Conservation (phyloP, 2,888 invertebrate genomes). For the Lasius fuliginosus region DNA sequence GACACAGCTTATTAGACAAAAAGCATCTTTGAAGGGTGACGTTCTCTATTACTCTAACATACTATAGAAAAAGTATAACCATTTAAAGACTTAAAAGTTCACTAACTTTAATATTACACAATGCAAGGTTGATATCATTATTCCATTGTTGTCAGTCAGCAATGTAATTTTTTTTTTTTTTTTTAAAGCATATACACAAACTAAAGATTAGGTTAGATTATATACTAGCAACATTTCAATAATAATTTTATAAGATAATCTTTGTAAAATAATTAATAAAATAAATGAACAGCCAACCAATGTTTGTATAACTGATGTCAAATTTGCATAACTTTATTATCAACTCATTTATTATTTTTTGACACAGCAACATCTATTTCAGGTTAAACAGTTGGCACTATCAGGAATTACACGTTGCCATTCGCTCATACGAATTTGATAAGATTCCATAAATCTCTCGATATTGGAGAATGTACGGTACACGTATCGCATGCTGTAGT, state of each 20-base stretch:
- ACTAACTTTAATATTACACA: neutral
- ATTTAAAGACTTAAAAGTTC: too few relatives aligned
- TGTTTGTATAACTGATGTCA: neutral
- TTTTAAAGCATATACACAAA: neutral
- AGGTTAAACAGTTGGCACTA: slow-evolving; percentile 48
- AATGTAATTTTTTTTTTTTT: neutral
- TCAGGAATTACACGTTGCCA: slow-evolving; percentile 55
- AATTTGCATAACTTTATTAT: neutral
- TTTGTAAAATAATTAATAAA: slow-evolving; percentile 31
- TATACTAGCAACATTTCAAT: neutral
- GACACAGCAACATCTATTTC: neutral
- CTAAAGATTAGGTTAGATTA: neutral
- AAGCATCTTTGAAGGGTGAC: too few relatives aligned
- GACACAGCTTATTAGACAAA: too few relatives aligned
- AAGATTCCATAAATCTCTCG: neutral
- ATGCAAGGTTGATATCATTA: neutral
- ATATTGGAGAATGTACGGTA: slow-evolving; percentile 16
- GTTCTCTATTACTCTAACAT: too few relatives aligned
- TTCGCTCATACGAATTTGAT: slow-evolving; percentile 25
- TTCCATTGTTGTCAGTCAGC: neutral
- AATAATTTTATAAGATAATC: neutral
- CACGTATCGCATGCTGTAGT: slow-evolving; percentile 48
- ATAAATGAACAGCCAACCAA: neutral
- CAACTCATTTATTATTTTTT: neutral
- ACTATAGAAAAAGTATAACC: too few relatives aligned